Percentiles rank a stretch among this genome's conserved stretches.
Conservation (phyloP, 2,888 invertebrate species). For the Scaptomyza reducta region DNA sequence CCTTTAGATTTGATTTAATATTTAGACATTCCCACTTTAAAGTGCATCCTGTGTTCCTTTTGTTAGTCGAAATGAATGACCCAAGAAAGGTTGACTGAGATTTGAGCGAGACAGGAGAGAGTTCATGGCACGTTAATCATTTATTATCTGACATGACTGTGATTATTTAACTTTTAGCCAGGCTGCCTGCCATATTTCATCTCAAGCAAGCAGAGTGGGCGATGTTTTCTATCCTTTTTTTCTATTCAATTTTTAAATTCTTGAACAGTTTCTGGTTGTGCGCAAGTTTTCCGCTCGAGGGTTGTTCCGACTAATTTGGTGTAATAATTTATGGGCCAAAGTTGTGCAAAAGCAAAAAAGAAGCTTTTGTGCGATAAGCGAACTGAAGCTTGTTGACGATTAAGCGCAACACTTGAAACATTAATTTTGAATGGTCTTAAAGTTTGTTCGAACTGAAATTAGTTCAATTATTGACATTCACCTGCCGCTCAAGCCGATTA, state of each 20-base stretch:
- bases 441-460: conserved; percentile 14
- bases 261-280: conserved; percentile 15
- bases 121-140: conserved; percentile 67
- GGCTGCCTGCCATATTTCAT: conserved; percentile 63
- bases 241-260: conserved; percentile 42
- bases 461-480: conserved; percentile 33
- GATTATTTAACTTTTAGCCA: conserved; percentile 75
- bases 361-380: conserved; percentile 45
- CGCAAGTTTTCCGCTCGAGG: conserved; percentile 8
- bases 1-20: not conserved
- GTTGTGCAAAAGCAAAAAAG: conserved; percentile 31
- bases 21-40: conserved; percentile 13
- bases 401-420: conserved; percentile 56
- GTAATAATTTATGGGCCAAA: conserved; percentile 71
- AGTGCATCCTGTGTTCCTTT: conserved; percentile 16
- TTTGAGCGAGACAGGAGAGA: conserved; percentile 8
- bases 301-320: conserved; percentile 55
- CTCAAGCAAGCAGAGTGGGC: conserved; percentile 33
- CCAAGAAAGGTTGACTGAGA: conserved; percentile 46
- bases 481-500: conserved; percentile 28
- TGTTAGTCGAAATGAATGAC: conserved; percentile 53
- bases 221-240: conserved; percentile 1
- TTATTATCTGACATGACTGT: conserved; percentile 78
- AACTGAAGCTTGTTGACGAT: conserved; percentile 55
- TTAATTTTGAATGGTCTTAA: conserved; percentile 8